These are phyloP conservation scores for Apolygus lucorum DNA, from an alignment of 1,140 invertebrate genomes.

Conservation along the genomic window DNA sequence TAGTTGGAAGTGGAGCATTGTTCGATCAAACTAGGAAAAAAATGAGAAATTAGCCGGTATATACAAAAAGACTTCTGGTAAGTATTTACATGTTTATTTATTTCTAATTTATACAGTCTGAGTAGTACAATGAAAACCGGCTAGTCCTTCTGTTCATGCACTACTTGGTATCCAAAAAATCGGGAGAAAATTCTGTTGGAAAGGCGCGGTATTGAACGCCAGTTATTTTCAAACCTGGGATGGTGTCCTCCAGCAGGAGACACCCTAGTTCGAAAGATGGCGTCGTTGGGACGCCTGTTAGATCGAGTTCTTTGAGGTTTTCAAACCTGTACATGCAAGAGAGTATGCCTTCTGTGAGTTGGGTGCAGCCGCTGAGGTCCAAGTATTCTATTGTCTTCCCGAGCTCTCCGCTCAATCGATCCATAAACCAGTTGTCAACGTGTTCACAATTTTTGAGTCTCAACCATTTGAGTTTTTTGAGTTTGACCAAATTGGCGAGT, in stretches of 20 bases:
- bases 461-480: constrained; percentile 53
- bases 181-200: too few species aligned
- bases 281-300: constrained; percentile 43
- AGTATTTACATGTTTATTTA: too few species aligned
- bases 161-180: too few species aligned
- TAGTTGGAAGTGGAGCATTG: too few species aligned
- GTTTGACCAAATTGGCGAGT: constrained; percentile 52
- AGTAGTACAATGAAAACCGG: too few species aligned
- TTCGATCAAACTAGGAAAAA: too few species aligned
- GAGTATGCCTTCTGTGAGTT: constrained; percentile 55
- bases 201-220: too few species aligned
- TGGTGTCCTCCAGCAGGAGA: constrained; percentile 47
- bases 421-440: constrained; percentile 70
- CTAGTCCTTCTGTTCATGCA: too few species aligned
- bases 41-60: too few species aligned
- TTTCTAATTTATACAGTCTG: too few species aligned
- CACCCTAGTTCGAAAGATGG: constrained; percentile 48
- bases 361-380: constrained; percentile 59
- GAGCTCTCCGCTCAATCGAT: constrained; percentile 51
- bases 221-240: constrained; percentile 39
- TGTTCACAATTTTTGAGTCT: constrained; percentile 51
- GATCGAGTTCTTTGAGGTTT: constrained; percentile 46
- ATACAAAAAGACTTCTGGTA: too few species aligned
- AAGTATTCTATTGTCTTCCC: constrained; percentile 54
- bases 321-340: constrained; percentile 52